Evolutionary conservation across 2,113 vertebrate species (phyloP), one percentile per base, ranked within the genome.

Genomic region (Calidris pugnax): DNA sequence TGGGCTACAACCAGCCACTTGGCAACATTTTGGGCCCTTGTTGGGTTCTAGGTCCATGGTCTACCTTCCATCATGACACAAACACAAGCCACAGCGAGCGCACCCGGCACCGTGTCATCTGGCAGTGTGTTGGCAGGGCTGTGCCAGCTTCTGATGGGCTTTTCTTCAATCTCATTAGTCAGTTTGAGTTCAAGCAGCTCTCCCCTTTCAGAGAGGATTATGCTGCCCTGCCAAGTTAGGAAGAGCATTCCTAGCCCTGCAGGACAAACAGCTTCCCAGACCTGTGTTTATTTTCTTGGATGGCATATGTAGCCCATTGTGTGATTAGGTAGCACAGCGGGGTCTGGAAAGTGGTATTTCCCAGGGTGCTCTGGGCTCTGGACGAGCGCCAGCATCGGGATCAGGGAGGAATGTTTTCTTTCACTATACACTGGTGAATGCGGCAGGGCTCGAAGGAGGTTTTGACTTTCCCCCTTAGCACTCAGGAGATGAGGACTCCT

Each of bases 271-370:
- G 92, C 89, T 96, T 97, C 95, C 91, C 92, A 96, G 95, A 95
- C 95, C 96, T 91, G 89, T 96, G 97, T 96, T 97, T 97, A 95
- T 97, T 97, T 97, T 97, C 96, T 97, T 94, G 96, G 96, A 96
- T 96, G 97, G 96, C 95, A 97, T 96, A 97, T 91, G 95, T 85
- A 97, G 96, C 95, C 97, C 94, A 96, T 97, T 97, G 95, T 97
- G 96, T 83, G 96, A 97, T 97, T 97, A 97, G 94, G 97, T 97
- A 96, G 95, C 95, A 92, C 96, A 97, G 95, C 87, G 0, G 96
- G 95, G 93, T 93, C 87, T 2, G 43, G 77, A 92, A 97, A 83
- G 92, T 90, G 95, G 90, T 95, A 97, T 97, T 96, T 96, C 96
- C 97, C 96, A 97, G 92, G 77, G 71, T 95, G 86, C 95, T 94